Conservation (phyloP, 2,797 vertebrate species). For the Enteromius radiatus region DNA sequence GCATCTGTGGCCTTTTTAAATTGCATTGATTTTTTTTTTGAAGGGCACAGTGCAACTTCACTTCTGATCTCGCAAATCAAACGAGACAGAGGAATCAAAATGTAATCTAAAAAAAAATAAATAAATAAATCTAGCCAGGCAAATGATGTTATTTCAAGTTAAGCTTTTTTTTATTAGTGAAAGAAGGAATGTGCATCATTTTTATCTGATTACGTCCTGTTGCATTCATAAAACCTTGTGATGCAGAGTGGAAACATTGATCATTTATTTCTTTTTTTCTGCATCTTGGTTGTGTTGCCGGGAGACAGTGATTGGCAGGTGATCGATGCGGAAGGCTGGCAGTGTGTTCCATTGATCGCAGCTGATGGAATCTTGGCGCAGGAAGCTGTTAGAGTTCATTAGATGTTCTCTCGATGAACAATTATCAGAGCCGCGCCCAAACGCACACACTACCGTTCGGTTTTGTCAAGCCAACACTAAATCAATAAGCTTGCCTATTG, state of each 20-base stretch:
- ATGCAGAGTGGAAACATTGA: background rate
- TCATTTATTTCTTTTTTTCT: constrained; percentile 12
- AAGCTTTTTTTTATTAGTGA: background rate
- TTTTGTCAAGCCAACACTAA: background rate
- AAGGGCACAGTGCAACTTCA: background rate
- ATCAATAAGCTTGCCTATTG: constrained; percentile 7
- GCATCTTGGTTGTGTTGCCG: constrained; percentile 24
- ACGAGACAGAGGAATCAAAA: background rate
- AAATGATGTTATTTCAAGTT: background rate
- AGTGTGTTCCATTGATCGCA: constrained; percentile 42
- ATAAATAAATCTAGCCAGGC: background rate
- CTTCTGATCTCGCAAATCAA: constrained; percentile 20
- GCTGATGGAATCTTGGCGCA: constrained; percentile 52
- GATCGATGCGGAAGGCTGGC: constrained; percentile 41
- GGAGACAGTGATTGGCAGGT: constrained; percentile 56
- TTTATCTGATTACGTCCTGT: constrained; percentile 6
- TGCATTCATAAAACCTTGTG: constrained; percentile 38
- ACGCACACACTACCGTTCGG: background rate
- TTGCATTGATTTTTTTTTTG: constrained; percentile 6
- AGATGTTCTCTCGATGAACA: constrained; percentile 28
- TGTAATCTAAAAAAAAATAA: background rate
- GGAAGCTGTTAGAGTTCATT: constrained; percentile 44
- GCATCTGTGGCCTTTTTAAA: constrained; percentile 30
- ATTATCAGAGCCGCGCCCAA: constrained; percentile 14
- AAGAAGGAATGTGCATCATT: background rate